Evolutionary conservation across 2,888 invertebrate species (phyloP).

Genomic region (Meghimatium bilineatum): DNA sequence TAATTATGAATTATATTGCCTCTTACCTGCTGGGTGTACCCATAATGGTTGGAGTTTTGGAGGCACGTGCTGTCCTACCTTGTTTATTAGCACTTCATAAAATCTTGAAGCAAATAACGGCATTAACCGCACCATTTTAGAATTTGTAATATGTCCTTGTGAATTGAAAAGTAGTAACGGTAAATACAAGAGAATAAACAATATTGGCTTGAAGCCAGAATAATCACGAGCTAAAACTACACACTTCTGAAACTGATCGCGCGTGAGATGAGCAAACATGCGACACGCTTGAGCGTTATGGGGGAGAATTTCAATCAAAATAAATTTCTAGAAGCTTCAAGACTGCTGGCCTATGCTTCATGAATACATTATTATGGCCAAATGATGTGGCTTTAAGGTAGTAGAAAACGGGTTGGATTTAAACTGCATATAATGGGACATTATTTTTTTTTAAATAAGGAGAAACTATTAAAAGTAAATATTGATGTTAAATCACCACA

Average conservation of each 20-base stretch:
- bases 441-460: too few species aligned
- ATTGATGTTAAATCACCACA: too few species aligned
- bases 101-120: conserved; percentile 45
- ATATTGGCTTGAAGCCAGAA: neutral
- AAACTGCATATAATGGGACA: too few species aligned
- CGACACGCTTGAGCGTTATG: too few species aligned
- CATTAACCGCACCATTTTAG: conserved; percentile 45
- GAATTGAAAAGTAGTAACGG: neutral
- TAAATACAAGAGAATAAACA: neutral
- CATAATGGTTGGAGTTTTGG: conserved; percentile 90
- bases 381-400: too few species aligned
- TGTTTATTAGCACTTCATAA: conserved; percentile 38
- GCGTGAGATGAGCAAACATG: too few species aligned
- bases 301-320: too few species aligned
- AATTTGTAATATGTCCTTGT: neutral
- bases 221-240: neutral
- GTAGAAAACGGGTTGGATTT: too few species aligned
- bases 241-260: neutral
- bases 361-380: too few species aligned
- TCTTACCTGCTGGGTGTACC: conserved; percentile 95
- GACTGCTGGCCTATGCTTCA: too few species aligned
- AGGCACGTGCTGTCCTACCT: conserved; percentile 81
- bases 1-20: neutral
- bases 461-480: too few species aligned
- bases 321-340: too few species aligned